Percentiles rank a stretch among this genome's conserved stretches.
phyloP scores from a whole-genome alignment of 2,797 vertebrate genomes.

The Nyctalus aviator region DNA sequence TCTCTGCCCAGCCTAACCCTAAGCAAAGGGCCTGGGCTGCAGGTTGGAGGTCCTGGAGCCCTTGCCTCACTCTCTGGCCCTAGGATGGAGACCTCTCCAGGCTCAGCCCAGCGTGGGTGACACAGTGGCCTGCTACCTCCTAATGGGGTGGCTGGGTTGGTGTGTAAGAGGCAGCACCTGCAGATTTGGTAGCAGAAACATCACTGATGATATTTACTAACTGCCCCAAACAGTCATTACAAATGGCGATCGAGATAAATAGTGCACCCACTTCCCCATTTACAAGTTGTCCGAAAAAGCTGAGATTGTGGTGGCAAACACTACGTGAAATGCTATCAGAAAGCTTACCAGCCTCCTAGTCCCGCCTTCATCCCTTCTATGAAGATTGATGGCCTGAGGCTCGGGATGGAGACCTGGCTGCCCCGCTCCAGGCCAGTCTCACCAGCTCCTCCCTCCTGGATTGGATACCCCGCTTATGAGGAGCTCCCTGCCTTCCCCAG shows the following conservation, averaged over 20 bases:
- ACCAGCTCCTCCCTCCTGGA: neutral
- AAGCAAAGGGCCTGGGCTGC: neutral
- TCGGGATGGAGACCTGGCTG: neutral
- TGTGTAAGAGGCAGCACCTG: neutral
- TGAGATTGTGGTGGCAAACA: neutral
- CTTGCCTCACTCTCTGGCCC: neutral
- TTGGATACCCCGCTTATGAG: neutral
- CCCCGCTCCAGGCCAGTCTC: neutral
- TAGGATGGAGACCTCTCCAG: neutral
- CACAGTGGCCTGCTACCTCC: neutral
- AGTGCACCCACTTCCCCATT: neutral
- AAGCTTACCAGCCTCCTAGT: neutral
- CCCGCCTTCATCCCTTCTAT: neutral
- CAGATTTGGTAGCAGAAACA: neutral
- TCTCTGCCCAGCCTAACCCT: neutral
- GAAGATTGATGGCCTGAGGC: neutral
- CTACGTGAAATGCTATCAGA: neutral
- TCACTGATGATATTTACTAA: neutral
- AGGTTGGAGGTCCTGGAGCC: neutral
- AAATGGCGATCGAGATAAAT: neutral
- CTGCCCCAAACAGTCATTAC: neutral
- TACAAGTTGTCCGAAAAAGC: neutral
- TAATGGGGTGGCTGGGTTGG: too few species aligned
- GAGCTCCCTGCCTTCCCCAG: neutral
- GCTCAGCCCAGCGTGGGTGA: neutral